Percentiles rank a stretch among this genome's conserved stretches.
Conservation (phyloP, 2,888 invertebrate species). For the Platycnemis pennipes region DNA sequence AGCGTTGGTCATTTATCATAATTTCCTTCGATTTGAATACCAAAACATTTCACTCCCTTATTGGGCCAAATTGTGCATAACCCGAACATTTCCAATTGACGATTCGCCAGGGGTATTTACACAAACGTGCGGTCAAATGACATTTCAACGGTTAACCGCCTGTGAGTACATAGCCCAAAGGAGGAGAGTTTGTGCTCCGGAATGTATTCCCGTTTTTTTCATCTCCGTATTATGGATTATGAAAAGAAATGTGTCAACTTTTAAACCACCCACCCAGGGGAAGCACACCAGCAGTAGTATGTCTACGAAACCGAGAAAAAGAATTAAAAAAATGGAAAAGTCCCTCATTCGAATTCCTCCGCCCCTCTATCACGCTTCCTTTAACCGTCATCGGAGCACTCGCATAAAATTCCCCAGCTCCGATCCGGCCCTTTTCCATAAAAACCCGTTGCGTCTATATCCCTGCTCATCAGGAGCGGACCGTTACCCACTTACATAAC, state of each 20-base stretch:
- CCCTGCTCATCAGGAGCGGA: neutral
- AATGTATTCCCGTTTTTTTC: neutral
- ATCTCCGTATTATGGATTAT: neutral
- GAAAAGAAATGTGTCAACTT: too few relatives aligned
- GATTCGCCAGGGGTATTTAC: neutral
- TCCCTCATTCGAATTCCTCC: neutral
- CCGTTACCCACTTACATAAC: constrained; percentile 9
- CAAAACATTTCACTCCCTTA: neutral
- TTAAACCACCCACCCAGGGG: neutral
- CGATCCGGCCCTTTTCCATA: neutral
- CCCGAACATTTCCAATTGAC: neutral
- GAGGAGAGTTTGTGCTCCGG: neutral
- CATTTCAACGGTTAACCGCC: neutral
- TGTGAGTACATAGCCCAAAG: neutral
- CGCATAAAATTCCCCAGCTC: neutral
- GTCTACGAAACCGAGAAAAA: neutral
- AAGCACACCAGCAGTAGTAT: neutral
- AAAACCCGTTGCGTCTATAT: neutral
- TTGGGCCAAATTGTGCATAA: neutral
- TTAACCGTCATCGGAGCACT: neutral
- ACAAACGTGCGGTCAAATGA: neutral
- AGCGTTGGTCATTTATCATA: neutral
- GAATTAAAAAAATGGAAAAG: neutral
- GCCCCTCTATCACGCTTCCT: neutral
- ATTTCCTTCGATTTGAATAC: neutral